Percentiles rank a stretch among this genome's conserved stretches.
phyloP scores from a whole-genome alignment of 2,888 invertebrate species.

The Dolomedes plantarius region DNA sequence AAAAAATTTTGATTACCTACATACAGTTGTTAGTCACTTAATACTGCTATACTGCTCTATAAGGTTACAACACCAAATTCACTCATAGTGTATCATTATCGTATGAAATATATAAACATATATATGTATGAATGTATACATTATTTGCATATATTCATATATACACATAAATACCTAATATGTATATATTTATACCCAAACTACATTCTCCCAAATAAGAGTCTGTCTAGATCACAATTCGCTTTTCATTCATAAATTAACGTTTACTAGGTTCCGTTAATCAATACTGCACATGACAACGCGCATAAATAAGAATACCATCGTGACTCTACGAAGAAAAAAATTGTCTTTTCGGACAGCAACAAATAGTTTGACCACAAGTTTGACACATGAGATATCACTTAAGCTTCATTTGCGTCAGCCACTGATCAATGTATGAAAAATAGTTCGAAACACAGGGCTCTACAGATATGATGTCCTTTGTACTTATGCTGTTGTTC shows the following conservation, averaged over 20 bases:
- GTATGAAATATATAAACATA: background rate
- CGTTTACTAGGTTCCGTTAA: background rate
- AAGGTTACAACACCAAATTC: no score
- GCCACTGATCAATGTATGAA: constrained; percentile 7
- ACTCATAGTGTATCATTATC: background rate
- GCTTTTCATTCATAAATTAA: constrained; percentile 29
- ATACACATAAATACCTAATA: background rate
- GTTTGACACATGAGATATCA: constrained; percentile 69
- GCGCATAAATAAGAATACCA: constrained; percentile 29
- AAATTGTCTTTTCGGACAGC: background rate
- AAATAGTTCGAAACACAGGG: background rate
- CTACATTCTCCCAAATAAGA: background rate
- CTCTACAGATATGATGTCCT: background rate
- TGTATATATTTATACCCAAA: background rate
- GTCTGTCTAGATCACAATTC: constrained; percentile 20
- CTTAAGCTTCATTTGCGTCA: constrained; percentile 16
- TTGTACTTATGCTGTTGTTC: constrained; percentile 41
- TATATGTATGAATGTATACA: background rate
- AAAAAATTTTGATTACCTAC: no score
- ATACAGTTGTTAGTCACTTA: no score
- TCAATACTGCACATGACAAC: constrained; percentile 16
- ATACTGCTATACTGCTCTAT: no score
- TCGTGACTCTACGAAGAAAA: background rate
- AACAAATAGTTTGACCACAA: constrained; percentile 16
- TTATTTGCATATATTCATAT: background rate